Base-by-base conservation (phyloP, 2,113 vertebrate genomes). In the Rhinolophus ferrumequinum region DNA sequence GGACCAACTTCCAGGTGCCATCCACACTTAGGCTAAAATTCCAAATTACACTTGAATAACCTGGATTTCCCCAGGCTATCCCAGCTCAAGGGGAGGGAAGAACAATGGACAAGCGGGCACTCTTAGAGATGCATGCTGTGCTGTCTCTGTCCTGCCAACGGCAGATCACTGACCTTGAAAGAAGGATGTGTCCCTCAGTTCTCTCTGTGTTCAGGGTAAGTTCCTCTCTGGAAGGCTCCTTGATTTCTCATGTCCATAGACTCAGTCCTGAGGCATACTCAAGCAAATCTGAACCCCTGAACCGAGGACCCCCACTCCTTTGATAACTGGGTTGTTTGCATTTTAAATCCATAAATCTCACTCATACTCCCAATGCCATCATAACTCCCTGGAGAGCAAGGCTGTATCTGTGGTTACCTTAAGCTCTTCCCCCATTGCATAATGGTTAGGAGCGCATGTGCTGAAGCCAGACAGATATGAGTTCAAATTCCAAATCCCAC, bases 261-360 rank as follows among this genome's bases (percentile, higher is more conserved):
- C 26, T 38, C 21, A 80, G 22, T 64, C 24, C 66, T 90, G 56
- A 52, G 73, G 33, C 81, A 41, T 44, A 47, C 3, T 70, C 35
- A 73, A 8, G 1, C 8, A 35, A 66, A 44, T 56, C 28, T 47
- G 70, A 93, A 56, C 33, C 26, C 62, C 35, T 28, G 33, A 76
- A 41, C 41, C 41, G 41, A 44, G 22, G 77, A 82, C 19, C 50
- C 12, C 47, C 0, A 12, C 5, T 90, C 75, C 62, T 72, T 82
- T 38, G 6, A 84, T 58, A 93, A 84, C 38, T 90, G 24, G 3
- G 21, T 33, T 84, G 28, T 38, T 94, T 76, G 35, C 35, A 47
- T 93, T 96, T 88, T 13, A 96, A 80, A 90, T 60, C 26, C 22
- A 41, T 76, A 83, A 58, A 18, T 66, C 80, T 86, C n/a, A 8